These are phyloP conservation scores for Aleiodes leptofemur DNA, from an alignment of 2,888 invertebrate genomes.

Conservation along the genomic window DNA sequence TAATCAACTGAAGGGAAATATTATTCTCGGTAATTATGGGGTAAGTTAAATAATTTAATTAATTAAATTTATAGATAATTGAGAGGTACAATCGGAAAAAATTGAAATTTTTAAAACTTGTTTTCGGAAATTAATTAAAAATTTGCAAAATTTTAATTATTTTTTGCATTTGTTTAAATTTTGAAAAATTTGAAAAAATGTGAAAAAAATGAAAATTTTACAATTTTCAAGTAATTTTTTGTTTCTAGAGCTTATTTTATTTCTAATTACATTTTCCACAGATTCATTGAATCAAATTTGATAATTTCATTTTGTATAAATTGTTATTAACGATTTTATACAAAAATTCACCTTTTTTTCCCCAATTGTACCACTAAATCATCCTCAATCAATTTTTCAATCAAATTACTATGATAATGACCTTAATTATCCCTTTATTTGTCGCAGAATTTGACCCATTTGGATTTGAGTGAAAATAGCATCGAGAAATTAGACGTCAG, in stretches of 20 bases:
- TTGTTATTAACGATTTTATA: too few species aligned
- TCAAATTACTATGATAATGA: not conserved
- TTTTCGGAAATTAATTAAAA: not conserved
- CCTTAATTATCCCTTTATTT: conserved; percentile 37
- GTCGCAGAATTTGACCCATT: conserved; percentile 84
- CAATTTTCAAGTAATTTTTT: too few species aligned
- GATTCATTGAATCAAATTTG: too few species aligned
- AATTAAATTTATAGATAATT: too few species aligned
- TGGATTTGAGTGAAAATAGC: conserved; percentile 90
- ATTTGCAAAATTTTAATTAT: not conserved
- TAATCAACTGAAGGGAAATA: conserved; percentile 88
- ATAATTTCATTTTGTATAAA: too few species aligned
- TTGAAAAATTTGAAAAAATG: not conserved
- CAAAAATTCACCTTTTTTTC: too few species aligned
- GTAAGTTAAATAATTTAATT: conserved; percentile 76
- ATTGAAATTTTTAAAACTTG: too few species aligned
- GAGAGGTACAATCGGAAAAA: too few species aligned
- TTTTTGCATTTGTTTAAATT: not conserved
- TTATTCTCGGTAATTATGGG: conserved; percentile 90
- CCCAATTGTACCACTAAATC: too few species aligned
- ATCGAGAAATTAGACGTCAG: conserved; percentile 89
- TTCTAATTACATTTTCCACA: too few species aligned
- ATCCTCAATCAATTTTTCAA: not conserved
- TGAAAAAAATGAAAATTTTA: too few species aligned
- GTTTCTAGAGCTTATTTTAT: too few species aligned